Evolutionary conservation across 23 tunicate genomes (phyloP), one percentile per base, ranked within the genome.

Genomic region (Botrylloides violaceus): DNA sequence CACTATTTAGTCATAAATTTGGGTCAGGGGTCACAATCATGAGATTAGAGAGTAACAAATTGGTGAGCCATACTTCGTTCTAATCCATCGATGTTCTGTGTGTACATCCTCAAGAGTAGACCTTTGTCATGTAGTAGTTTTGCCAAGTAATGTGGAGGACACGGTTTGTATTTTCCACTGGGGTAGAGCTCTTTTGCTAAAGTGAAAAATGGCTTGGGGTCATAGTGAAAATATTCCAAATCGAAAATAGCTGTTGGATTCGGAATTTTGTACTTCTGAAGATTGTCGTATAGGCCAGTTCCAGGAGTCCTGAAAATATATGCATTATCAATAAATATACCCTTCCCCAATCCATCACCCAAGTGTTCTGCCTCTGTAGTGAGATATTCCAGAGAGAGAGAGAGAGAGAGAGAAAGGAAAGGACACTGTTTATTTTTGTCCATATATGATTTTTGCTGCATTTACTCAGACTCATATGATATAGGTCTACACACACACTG

Each of bases 41-140:
- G n/a, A n/a, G n/a, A n/a, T n/a, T n/a, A n/a, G n/a, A n/a, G n/a
- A n/a, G n/a, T n/a, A n/a, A n/a, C n/a, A n/a, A n/a, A 12, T 47
- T 47, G 12, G 12, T 47, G 18, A 12, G 29, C 38, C 95, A 70
- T 59, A 88, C 96, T 65, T 76, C 87, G 39, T 76, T 92, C 98
- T 28, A 92, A 80, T 28, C 98, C 98, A 59, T 92, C 98, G 38
- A 92, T 92, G 58, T 92, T 92, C 77, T 92, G 98, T 5, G 93
- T 84, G 58, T 92, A 92, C 24, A 80, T 34, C 29, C 93, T 76
- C 65, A 79, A 30, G 2, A 92, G 71, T 0, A 92, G 28, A 28
- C 98, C 98, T 72, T 79, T 80, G 38, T 92, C 92, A 36, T 80
- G 80, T 3, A 92, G 59, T 29, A 66, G 34, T 33, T 79, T 57